These are phyloP conservation scores for Morone chrysops DNA, from an alignment of 2,113 vertebrate species.

Conservation along the genomic window DNA sequence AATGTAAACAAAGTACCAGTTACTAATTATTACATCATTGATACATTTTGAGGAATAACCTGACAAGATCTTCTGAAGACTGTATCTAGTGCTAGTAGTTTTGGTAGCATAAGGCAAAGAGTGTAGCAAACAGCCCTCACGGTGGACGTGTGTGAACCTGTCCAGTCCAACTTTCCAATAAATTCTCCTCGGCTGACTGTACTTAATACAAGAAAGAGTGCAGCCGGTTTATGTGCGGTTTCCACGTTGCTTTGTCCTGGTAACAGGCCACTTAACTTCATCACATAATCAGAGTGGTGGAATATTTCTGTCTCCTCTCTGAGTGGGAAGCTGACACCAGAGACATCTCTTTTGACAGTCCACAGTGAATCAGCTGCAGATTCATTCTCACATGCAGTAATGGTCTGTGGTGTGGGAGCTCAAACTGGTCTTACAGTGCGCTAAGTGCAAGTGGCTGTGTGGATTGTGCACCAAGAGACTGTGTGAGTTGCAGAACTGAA, in stretches of 20 bases:
- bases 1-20: not conserved
- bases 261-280: conserved; percentile 57
- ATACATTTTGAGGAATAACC: not conserved
- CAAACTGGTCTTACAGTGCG: conserved; percentile 33
- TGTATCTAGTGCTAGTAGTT: not conserved
- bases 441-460: conserved; percentile 40
- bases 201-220: conserved; percentile 45
- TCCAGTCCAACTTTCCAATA: conserved; percentile 53
- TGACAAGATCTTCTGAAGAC: conserved; percentile 6
- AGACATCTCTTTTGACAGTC: conserved; percentile 53
- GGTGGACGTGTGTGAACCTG: conserved; percentile 74
- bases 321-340: conserved; percentile 53
- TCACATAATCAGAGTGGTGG: conserved; percentile 40
- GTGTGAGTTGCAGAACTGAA: conserved; percentile 12
- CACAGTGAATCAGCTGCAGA: conserved; percentile 51
- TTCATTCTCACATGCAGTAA: conserved; percentile 48
- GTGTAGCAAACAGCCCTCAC: conserved; percentile 35
- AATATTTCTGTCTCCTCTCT: conserved; percentile 54
- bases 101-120: conserved; percentile 27
- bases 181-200: conserved; percentile 54
- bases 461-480: conserved; percentile 17
- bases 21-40: too few species aligned
- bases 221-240: conserved; percentile 41
- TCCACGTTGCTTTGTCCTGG: conserved; percentile 56
- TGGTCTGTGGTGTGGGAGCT: conserved; percentile 35